Evolutionary conservation across 2,888 invertebrate genomes (phyloP), one percentile per base, ranked within the genome.

Genomic region (Ormia ochracea): DNA sequence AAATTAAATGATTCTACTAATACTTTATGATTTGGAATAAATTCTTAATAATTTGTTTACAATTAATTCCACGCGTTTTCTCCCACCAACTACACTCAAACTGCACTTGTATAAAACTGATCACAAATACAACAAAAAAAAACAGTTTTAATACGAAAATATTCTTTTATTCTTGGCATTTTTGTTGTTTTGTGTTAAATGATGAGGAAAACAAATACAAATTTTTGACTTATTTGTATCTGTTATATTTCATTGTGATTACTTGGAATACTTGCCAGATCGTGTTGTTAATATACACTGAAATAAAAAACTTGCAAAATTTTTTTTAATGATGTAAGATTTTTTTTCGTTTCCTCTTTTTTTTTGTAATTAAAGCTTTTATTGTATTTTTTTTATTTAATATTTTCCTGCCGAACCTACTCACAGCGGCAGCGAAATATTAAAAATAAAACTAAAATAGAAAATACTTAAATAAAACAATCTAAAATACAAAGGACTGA

Each of bases 71-170:
- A 61, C 59, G 50, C 65, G 66, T 59, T 38, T 36, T 54, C 19
- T 31, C n/a, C 31, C 19, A 63, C 4, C 61, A 54, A 69, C 61
- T 63, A 54, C 14, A 63, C 61, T 45, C 54, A 38, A 52, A 36
- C 59, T 70, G 63, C 72, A 72, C 31, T 72, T 72, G 63, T 72
- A 45, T 52, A 59, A 72, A 72, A 72, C 77, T 78, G 52, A 63
- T 63, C 63, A 19, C 14, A 58, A 12, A 28, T 50, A 74, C 58
- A 74, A 74, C 65, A 74, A 66, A 50, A 74, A 59, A 26, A 56
- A 50, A 41, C 43, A 50, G 28, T 26, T 73, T 56, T 61, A 38
- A 45, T 31, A 56, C 28, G 10, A 56, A 72, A 59, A 61, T 43
- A 28, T 26, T 54, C 33, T 50, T 33, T 19, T 45, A 21, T 33